Conservation (phyloP, 2,113 vertebrate genomes). For the Dolichallabes microphthalmus region DNA sequence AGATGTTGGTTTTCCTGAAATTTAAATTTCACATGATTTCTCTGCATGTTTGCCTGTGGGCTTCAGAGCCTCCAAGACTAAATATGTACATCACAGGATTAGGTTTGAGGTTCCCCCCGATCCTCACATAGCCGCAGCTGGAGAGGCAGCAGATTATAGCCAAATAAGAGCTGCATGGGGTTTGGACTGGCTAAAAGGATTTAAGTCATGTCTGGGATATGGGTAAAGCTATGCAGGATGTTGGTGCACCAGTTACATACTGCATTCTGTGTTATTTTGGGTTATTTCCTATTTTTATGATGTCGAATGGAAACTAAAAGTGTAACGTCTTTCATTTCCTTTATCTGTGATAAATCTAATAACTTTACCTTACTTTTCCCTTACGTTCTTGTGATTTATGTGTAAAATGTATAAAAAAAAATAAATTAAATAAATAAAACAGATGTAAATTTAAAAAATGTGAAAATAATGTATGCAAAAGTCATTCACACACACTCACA, state of each 20-base stretch:
- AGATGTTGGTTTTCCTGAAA: slow-evolving; percentile 46
- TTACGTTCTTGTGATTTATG: neutral
- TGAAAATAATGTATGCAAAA: neutral
- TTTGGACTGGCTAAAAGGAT: slow-evolving; percentile 57
- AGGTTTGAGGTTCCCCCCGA: slow-evolving; percentile 35
- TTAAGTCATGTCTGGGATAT: slow-evolving; percentile 54
- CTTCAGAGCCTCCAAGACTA: slow-evolving; percentile 41
- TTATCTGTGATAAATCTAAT: neutral
- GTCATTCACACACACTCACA: neutral
- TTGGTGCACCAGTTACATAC: neutral
- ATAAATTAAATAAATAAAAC: neutral
- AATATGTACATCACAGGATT: slow-evolving; percentile 57
- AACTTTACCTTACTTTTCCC: neutral
- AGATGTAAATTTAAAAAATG: neutral
- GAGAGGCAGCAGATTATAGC: slow-evolving; percentile 46
- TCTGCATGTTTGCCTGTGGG: slow-evolving; percentile 31
- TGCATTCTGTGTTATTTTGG: neutral
- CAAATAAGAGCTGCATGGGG: slow-evolving; percentile 49
- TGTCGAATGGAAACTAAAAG: neutral
- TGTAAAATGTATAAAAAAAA: too few species aligned
- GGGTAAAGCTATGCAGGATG: slow-evolving; percentile 27
- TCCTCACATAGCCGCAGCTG: slow-evolving; percentile 27
- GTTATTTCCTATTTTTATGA: neutral
- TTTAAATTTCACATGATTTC: slow-evolving; percentile 52
- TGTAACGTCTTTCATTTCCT: neutral